Percentiles rank a stretch among this genome's conserved stretches.
Evolutionary conservation across 2,797 vertebrate genomes (phyloP).

Genomic region (Pseudochirops cupreus): DNA sequence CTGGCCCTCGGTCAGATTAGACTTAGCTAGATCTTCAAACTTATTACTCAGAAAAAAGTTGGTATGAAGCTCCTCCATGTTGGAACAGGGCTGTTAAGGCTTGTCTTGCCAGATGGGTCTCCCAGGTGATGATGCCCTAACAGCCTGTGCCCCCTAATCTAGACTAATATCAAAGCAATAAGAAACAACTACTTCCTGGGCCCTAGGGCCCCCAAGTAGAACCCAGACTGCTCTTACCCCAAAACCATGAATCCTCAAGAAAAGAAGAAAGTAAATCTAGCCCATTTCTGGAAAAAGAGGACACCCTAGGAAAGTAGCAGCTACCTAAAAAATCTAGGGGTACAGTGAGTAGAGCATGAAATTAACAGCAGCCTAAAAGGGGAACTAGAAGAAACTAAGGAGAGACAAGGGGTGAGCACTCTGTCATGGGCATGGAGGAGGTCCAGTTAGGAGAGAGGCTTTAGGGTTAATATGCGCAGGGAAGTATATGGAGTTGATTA

Average conservation of each 20-base stretch:
- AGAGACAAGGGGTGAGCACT: background rate
- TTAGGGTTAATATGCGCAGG: background rate
- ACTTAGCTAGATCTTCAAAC: too few relatives aligned
- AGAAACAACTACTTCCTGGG: background rate
- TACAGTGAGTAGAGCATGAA: background rate
- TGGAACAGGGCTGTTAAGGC: background rate
- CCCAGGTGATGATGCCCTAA: background rate
- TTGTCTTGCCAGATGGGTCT: background rate
- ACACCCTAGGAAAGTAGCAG: background rate
- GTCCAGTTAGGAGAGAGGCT: background rate
- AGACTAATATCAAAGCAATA: background rate
- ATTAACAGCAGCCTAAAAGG: background rate
- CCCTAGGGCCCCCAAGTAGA: background rate
- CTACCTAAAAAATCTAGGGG: background rate
- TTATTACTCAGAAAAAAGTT: background rate
- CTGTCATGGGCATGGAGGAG: background rate
- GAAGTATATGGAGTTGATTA: background rate
- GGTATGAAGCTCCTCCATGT: background rate
- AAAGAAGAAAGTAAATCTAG: background rate
- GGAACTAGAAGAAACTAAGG: background rate
- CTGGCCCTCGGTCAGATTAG: too few relatives aligned
- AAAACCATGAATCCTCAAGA: background rate
- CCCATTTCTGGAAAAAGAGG: background rate
- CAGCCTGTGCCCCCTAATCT: background rate
- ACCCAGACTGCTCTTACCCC: background rate